These are phyloP conservation scores for Mesorhabditis sp. DNA, from an alignment of 2,888 invertebrate species.

Conservation along the genomic window DNA sequence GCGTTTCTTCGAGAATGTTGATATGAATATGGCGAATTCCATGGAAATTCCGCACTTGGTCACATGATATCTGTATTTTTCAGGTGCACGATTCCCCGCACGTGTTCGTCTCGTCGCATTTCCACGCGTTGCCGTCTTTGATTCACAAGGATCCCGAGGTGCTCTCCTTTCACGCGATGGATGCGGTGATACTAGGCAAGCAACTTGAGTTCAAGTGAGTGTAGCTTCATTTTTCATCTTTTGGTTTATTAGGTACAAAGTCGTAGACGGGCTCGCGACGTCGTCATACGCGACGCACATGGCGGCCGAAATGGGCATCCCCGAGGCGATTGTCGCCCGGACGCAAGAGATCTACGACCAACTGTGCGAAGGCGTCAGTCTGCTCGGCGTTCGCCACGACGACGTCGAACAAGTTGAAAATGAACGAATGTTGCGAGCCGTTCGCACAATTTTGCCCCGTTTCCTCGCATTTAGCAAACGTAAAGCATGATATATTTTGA, in stretches of 20 bases:
- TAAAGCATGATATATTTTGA: no score
- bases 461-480: no score
- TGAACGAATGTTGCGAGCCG: not conserved
- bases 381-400: not conserved
- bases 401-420: not conserved
- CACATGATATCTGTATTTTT: no score
- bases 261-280: constrained; percentile 67
- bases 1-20: constrained; percentile 13
- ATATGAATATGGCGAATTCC: no score
- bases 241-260: constrained; percentile 19
- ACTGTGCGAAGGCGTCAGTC: not conserved
- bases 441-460: not conserved
- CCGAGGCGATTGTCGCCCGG: constrained; percentile 63
- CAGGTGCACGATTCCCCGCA: constrained; percentile 68
- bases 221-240: constrained; percentile 7
- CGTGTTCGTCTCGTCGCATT: constrained; percentile 75
- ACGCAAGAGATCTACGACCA: constrained; percentile 58
- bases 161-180: constrained; percentile 25
- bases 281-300: constrained; percentile 71
- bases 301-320: constrained; percentile 68
- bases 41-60: no score
- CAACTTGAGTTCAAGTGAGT: constrained; percentile 12
- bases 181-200: constrained; percentile 18
- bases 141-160: constrained; percentile 6
- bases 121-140: constrained; percentile 65